Evolutionary conservation across 35 echinoderm and acorn worm species (phyloP).

Genomic region (Apostichopus parvimensis): DNA sequence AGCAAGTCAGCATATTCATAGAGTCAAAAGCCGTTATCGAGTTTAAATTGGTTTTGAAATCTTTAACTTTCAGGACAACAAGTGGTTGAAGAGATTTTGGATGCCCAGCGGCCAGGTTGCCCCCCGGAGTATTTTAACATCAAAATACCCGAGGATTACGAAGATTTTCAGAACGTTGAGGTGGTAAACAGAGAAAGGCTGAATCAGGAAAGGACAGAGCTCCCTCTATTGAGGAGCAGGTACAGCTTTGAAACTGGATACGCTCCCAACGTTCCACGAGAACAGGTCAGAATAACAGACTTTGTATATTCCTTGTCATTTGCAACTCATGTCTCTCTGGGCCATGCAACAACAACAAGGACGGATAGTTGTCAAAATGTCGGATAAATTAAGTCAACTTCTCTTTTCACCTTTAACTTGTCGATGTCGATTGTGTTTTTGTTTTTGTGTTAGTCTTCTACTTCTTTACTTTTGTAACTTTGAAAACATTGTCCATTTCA

Average conservation of each 20-base stretch:
- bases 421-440: neutral
- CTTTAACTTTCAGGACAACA: slow-evolving; percentile 77
- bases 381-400: too few relatives aligned
- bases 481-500: neutral
- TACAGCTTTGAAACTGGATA: slow-evolving; percentile 91
- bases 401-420: too few relatives aligned
- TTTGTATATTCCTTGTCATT: too few relatives aligned
- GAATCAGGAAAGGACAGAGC: slow-evolving; percentile 1
- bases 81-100: slow-evolving; percentile 97
- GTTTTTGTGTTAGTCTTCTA: neutral
- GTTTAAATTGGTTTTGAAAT: neutral
- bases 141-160: slow-evolving; percentile 68
- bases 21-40: too few relatives aligned
- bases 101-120: slow-evolving; percentile 92
- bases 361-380: too few relatives aligned
- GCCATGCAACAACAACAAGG: too few relatives aligned
- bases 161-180: slow-evolving; percentile 26
- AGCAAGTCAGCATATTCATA: too few relatives aligned
- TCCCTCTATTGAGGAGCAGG: slow-evolving; percentile 83
- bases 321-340: too few relatives aligned
- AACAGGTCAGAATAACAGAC: slow-evolving; percentile 72
- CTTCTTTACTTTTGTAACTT: neutral
- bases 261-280: slow-evolving; percentile 87
- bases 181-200: slow-evolving; percentile 21
- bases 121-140: slow-evolving; percentile 95